Evolutionary conservation across 2,797 vertebrate genomes (phyloP), one percentile per base, ranked within the genome.

Genomic region (Enoplosus armatus): DNA sequence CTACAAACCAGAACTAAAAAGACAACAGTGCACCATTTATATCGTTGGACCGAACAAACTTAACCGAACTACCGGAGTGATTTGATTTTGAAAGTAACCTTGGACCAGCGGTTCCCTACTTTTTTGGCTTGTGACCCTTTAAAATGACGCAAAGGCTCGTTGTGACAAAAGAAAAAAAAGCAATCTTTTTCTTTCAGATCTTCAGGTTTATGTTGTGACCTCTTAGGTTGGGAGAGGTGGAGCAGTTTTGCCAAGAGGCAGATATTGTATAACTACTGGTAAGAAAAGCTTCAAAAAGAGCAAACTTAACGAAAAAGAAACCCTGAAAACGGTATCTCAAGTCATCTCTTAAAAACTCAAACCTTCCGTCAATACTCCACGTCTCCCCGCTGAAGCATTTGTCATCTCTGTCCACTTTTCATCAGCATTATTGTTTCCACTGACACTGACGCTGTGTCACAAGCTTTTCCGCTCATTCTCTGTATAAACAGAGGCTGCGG

Each of bases 381-480:
- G 18, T 45, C 26, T 29, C n/a, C 16, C 7, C n/a, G 5, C 60
- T 62, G 26, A 67, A 35, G 73, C 51, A 18, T 51, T 55, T 9
- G 37, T 58, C 33, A 24, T 63, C 37, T 26, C 58, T 26, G 54
- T 59, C 58, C 11, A 29, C 31, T 64, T 64, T 66, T 56, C 56
- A 70, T 60, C 47, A 37, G 18, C 3, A 8, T 68, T 39, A 75
- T 27, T 45, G 37, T 56, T 51, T 72, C 41, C 60, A 35, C 33
- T 10, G 43, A 41, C 48, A 60, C 39, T 41, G 26, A 27, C 20
- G 33, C 27, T 26, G 61, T 24, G 48, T 77, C 71, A 48, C 12
- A 18, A 59, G 71, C 62, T 54, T 53, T 70, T 60, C 58, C 37
- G 43, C 70, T 83, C 60, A 18, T 29, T 68, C 47, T 72, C 51